phyloP scores from a whole-genome alignment of 2,888 invertebrate species.

The Punctoribates punctum region DNA sequence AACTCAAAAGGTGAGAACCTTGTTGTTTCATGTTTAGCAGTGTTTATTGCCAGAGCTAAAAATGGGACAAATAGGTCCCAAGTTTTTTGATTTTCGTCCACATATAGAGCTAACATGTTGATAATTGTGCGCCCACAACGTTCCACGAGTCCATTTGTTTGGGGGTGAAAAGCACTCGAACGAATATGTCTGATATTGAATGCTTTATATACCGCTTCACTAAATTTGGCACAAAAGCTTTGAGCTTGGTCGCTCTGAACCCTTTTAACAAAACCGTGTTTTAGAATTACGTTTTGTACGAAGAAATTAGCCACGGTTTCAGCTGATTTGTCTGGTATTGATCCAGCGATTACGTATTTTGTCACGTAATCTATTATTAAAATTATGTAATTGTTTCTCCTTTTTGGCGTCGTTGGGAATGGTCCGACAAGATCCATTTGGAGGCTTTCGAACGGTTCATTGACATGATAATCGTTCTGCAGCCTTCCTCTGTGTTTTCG shows the following conservation, averaged over 20 bases:
- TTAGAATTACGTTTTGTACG: background rate
- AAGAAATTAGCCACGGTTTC: background rate
- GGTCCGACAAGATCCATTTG: background rate
- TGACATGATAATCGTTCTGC: background rate
- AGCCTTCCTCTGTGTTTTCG: background rate
- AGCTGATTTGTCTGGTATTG: background rate
- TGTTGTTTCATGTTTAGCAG: too few species aligned
- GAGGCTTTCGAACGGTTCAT: background rate
- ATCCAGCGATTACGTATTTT: background rate
- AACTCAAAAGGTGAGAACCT: too few species aligned
- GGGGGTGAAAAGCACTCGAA: background rate
- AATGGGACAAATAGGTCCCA: too few species aligned
- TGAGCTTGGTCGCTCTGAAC: background rate
- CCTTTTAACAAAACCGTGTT: background rate
- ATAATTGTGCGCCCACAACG: slow-evolving; percentile 44
- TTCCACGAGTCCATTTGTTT: slow-evolving; percentile 31
- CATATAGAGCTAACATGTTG: slow-evolving; percentile 43
- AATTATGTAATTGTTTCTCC: background rate
- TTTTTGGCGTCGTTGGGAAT: background rate
- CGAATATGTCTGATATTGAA: background rate
- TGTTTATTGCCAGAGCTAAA: too few species aligned
- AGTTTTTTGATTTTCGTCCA: too few species aligned
- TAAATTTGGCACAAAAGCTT: background rate
- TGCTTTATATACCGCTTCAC: background rate
- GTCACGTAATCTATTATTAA: background rate